Percentiles rank a stretch among this genome's conserved stretches.
Conservation (phyloP, 2,888 invertebrate species). For the Erebia palarica region DNA sequence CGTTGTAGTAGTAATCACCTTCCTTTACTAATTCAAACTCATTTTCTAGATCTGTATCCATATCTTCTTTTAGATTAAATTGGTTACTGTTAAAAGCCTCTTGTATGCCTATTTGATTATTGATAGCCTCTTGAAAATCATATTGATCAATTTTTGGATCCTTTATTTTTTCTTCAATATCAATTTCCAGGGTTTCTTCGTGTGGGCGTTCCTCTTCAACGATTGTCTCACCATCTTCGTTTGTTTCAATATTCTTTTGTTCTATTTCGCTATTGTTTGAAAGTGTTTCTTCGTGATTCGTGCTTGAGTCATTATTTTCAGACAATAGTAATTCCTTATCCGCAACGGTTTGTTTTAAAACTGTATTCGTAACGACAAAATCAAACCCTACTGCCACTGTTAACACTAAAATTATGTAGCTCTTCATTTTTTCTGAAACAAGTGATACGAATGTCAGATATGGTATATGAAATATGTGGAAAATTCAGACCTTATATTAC, state of each 20-base stretch:
- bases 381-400: conserved; percentile 55
- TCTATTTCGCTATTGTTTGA: conserved; percentile 49
- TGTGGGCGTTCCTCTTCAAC: conserved; percentile 39
- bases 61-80: conserved; percentile 23
- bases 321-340: conserved; percentile 46
- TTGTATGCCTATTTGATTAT: conserved; percentile 36
- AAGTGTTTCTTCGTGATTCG: conserved; percentile 48
- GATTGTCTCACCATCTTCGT: conserved; percentile 41
- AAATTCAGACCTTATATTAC: conserved; percentile 58
- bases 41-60: conserved; percentile 34
- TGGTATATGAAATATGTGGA: conserved; percentile 31
- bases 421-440: conserved; percentile 70
- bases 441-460: conserved; percentile 41
- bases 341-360: conserved; percentile 10
- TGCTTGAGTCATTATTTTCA: conserved; percentile 51
- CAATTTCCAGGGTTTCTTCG: conserved; percentile 50
- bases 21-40: conserved; percentile 39
- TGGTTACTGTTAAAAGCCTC: conserved; percentile 24
- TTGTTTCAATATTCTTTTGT: conserved; percentile 49
- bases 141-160: conserved; percentile 37
- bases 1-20: conserved; percentile 48
- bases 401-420: conserved; percentile 43
- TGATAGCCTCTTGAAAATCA: conserved; percentile 37
- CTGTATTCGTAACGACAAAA: conserved; percentile 48
- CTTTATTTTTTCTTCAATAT: conserved; percentile 56